Evolutionary conservation across 53 echinoderm and acorn worm species (phyloP).

Genomic region (Patiria pectinifera): DNA sequence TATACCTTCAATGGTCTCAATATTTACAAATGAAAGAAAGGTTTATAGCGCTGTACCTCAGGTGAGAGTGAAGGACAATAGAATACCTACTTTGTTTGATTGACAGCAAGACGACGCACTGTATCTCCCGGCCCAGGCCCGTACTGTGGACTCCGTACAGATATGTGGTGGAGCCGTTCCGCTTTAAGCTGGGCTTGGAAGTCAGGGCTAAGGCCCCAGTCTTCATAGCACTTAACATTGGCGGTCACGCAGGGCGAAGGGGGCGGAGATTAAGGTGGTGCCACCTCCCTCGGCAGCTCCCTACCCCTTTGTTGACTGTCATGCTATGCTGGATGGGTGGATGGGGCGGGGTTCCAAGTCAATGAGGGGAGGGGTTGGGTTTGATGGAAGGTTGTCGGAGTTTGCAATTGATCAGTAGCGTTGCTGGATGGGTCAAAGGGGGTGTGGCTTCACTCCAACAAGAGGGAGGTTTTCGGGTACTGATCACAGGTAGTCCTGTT

Average conservation of each 20-base stretch:
- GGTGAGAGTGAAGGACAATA: not conserved
- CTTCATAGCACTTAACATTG: constrained; percentile 52
- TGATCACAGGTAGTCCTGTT: too few species aligned
- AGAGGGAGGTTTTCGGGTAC: too few species aligned
- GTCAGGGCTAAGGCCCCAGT: constrained; percentile 54
- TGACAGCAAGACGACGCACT: constrained; percentile 52
- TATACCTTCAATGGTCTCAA: too few species aligned
- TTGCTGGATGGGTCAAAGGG: too few species aligned
- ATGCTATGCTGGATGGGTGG: not conserved
- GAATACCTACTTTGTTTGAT: constrained; percentile 37
- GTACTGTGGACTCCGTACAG: constrained; percentile 57
- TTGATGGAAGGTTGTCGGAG: not conserved
- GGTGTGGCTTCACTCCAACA: too few species aligned
- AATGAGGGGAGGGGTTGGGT: not conserved
- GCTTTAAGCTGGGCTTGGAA: constrained; percentile 40
- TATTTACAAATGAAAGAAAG: too few species aligned
- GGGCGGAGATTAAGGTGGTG: not conserved
- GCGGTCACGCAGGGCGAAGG: not conserved
- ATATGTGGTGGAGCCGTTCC: constrained; percentile 51
- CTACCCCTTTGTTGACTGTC: not conserved
- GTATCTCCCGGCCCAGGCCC: constrained; percentile 59
- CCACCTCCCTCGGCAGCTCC: not conserved
- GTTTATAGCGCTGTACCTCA: too few species aligned
- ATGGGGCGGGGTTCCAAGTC: not conserved
- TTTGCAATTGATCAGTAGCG: not conserved